phyloP scores from a whole-genome alignment of 2,888 invertebrate species.

The Drosophila picticornis region DNA sequence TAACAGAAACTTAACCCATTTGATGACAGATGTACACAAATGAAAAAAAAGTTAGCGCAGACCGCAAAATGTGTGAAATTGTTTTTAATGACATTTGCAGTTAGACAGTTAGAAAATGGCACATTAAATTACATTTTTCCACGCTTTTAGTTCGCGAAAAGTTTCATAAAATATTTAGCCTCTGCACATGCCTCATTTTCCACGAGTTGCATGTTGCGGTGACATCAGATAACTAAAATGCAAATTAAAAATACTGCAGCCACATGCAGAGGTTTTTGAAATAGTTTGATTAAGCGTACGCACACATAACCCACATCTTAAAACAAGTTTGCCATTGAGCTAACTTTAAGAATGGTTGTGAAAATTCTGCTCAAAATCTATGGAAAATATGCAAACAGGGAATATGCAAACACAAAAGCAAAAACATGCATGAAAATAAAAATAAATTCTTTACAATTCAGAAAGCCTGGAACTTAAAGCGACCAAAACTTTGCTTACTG shows the following conservation, averaged over 20 bases:
- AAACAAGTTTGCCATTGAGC: conserved; percentile 3
- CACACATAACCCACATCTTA: conserved; percentile 22
- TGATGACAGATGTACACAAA: background rate
- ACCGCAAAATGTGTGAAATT: conserved; percentile 37
- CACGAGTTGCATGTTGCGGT: conserved; percentile 59
- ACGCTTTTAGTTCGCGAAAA: conserved; percentile 11
- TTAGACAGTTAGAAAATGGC: conserved; percentile 38
- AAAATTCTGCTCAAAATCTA: background rate
- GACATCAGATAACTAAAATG: conserved; percentile 45
- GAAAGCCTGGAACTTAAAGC: conserved; percentile 19
- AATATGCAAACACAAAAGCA: conserved; percentile 1
- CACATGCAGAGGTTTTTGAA: conserved; percentile 4
- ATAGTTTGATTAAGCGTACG: conserved; percentile 34
- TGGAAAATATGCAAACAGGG: conserved; percentile 14
- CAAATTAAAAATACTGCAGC: conserved; percentile 4
- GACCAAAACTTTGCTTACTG: conserved; percentile 19
- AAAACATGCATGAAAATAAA: background rate
- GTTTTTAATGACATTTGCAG: conserved; percentile 44
- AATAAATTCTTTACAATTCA: background rate
- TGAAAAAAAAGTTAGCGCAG: background rate
- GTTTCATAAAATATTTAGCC: conserved; percentile 28
- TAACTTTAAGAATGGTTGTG: conserved; percentile 5
- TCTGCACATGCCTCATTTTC: conserved; percentile 50
- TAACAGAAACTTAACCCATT: background rate
- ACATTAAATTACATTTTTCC: conserved; percentile 36